Conservation (phyloP, 2,888 invertebrate genomes). For the Actias luna region DNA sequence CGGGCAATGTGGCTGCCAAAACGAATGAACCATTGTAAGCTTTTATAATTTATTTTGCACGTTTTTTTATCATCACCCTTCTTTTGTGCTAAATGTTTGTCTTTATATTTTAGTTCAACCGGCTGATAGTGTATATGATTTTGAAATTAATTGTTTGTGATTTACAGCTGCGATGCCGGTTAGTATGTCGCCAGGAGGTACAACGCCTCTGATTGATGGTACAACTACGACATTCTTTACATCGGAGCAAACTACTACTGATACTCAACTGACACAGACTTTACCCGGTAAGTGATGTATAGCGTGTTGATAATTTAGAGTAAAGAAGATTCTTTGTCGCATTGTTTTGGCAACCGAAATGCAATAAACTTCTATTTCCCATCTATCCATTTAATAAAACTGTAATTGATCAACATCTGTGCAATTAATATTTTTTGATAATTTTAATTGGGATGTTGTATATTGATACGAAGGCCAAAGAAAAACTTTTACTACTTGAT, state of each 20-base stretch:
- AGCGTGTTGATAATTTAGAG: not conserved
- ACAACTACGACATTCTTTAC: slow-evolving; percentile 68
- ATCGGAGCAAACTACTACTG: slow-evolving; percentile 63
- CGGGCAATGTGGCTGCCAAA: slow-evolving; percentile 84
- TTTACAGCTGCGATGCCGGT: slow-evolving; percentile 73
- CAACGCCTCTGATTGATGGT: slow-evolving; percentile 71
- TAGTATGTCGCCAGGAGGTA: slow-evolving; percentile 71
- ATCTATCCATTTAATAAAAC: too few species aligned
- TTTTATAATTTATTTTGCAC: slow-evolving; percentile 55
- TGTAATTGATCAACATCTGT: too few species aligned
- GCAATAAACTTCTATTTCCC: too few species aligned
- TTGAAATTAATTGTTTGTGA: slow-evolving; percentile 15
- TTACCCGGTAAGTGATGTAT: slow-evolving; percentile 52
- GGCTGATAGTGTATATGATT: not conserved
- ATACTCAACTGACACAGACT: slow-evolving; percentile 68
- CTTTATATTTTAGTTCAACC: not conserved
- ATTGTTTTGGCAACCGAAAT: too few species aligned
- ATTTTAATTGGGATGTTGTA: too few species aligned
- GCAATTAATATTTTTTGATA: too few species aligned
- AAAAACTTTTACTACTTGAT: too few species aligned
- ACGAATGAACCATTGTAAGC: slow-evolving; percentile 86
- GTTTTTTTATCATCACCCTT: slow-evolving; percentile 25
- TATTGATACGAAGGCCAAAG: too few species aligned
- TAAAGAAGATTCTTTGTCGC: too few species aligned
- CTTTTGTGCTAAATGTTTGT: slow-evolving; percentile 24